Base-by-base conservation (phyloP, 2,888 invertebrate species). In the Tachina lurida region DNA sequence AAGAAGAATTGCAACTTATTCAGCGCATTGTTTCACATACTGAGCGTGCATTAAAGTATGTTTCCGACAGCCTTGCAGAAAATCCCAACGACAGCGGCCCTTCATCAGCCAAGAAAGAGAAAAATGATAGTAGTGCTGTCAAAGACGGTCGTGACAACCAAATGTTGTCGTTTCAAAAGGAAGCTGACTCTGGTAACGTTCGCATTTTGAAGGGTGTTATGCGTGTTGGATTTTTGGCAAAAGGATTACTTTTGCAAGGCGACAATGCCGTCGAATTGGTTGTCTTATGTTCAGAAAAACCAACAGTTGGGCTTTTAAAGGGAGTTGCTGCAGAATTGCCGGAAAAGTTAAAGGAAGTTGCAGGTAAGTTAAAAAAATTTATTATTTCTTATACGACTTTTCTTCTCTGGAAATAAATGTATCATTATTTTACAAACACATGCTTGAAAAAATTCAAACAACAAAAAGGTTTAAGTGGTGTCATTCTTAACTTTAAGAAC, bases 201-300 rank as follows among this genome's bases (percentile, higher is more conserved):
- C 95, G 98, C 85, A 95, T 97, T 88, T 94, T 99, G 63, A 97
- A 98, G 93, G 99, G 99, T 84, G 98, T 99, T 43, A 98, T 99
- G 98, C 95, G 99, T 87, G 98, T 99, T 63, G 98, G 98, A 75
- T 96, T 97, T 91, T 93, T 98, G 75, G 97, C 97, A 68, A 97
- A 97, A 91, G 93, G 98, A 56, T 95, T 99, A 85, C 94, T 99
- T 90, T 94, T 99, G 39, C 95, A 96, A 87, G 98, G 98, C 9
- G 99, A 99, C 93, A 95, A 95, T 87, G 95, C 95, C 90, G 98
- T 99, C 79, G 96, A 98, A 89, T 94, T 99, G 87, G 99, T 99
- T 52, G 98, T 99, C 76, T 94, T 99, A 79, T 99, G 98, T 93
- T 96, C 97, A 81, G 98, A 98, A 93, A 97, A 98, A 89, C 99